Conservation (phyloP, 2,888 invertebrate genomes). For the Agrochola circellaris region DNA sequence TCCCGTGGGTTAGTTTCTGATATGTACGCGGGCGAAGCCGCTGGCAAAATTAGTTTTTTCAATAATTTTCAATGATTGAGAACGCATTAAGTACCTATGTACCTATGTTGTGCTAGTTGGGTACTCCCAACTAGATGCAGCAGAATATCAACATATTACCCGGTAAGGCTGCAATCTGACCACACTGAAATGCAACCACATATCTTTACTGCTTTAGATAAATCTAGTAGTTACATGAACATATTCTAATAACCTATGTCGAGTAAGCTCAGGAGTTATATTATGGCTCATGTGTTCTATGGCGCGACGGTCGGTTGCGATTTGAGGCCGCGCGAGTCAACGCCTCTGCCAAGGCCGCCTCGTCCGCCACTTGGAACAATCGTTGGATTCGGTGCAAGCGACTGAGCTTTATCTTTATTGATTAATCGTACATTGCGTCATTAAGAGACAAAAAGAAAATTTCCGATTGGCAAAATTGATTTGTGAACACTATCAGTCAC, state of each 20-base stretch:
- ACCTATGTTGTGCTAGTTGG: not conserved
- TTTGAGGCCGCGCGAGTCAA: conserved; percentile 86
- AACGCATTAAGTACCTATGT: not conserved
- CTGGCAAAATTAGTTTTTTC: no score
- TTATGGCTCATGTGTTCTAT: conserved; percentile 72
- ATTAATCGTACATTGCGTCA: conserved; percentile 39
- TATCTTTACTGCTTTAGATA: not conserved
- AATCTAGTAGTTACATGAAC: not conserved
- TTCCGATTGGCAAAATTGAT: conserved; percentile 16
- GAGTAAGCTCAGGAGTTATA: conserved; percentile 59
- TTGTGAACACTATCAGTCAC: conserved; percentile 15
- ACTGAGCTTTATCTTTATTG: conserved; percentile 57
- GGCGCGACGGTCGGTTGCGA: conserved; percentile 79
- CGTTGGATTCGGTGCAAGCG: conserved; percentile 73
- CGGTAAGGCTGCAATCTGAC: not conserved
- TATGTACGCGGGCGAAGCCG: no score
- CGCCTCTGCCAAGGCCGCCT: conserved; percentile 87
- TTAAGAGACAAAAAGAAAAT: conserved; percentile 18
- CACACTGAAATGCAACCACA: conserved; percentile 5
- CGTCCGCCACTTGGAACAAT: conserved; percentile 76
- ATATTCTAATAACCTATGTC: not conserved
- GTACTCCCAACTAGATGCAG: not conserved
- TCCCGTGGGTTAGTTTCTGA: no score
- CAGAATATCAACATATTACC: not conserved
- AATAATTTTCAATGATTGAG: not conserved